A percentile compares a stretch with the other conserved stretches of the same genome.
Evolutionary conservation across 2,113 vertebrate genomes (phyloP).

Genomic region (Epinephelus lanceolatus): DNA sequence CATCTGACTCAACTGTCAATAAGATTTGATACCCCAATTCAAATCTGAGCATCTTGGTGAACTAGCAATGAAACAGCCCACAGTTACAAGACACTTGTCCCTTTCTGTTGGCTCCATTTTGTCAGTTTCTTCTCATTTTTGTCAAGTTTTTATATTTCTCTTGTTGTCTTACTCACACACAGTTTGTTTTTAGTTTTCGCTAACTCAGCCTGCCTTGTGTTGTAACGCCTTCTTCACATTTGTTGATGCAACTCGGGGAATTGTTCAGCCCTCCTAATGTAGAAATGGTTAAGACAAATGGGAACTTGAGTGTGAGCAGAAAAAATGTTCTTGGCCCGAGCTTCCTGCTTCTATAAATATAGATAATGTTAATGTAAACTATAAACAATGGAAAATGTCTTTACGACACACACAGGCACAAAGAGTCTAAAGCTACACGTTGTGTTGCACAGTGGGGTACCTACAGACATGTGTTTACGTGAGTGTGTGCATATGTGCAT

Average conservation of each 20-base stretch:
- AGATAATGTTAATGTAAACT: slow-evolving; percentile 37
- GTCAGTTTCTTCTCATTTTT: neutral
- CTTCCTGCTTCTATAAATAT: slow-evolving; percentile 31
- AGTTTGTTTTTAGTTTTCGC: neutral
- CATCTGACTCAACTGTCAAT: neutral
- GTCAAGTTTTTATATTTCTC: neutral
- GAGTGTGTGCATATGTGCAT: slow-evolving; percentile 12
- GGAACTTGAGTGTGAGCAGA: slow-evolving; percentile 2
- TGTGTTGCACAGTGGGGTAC: neutral
- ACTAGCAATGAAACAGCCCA: neutral
- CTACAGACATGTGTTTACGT: slow-evolving; percentile 16
- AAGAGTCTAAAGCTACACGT: neutral
- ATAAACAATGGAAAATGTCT: slow-evolving; percentile 41
- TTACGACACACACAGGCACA: neutral
- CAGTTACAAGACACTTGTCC: slow-evolving; percentile 2
- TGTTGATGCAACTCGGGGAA: too few species aligned
- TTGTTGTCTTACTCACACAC: neutral
- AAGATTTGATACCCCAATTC: neutral
- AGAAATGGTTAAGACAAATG: slow-evolving; percentile 14
- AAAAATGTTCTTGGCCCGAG: slow-evolving; percentile 19
- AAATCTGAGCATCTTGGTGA: slow-evolving; percentile 2
- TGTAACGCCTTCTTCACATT: slow-evolving; percentile 1
- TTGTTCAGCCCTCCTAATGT: neutral
- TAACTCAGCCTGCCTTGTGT: neutral
- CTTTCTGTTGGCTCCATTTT: neutral